Evolutionary conservation across 2,888 invertebrate genomes (phyloP).

Genomic region (Calameuta idolon): DNA sequence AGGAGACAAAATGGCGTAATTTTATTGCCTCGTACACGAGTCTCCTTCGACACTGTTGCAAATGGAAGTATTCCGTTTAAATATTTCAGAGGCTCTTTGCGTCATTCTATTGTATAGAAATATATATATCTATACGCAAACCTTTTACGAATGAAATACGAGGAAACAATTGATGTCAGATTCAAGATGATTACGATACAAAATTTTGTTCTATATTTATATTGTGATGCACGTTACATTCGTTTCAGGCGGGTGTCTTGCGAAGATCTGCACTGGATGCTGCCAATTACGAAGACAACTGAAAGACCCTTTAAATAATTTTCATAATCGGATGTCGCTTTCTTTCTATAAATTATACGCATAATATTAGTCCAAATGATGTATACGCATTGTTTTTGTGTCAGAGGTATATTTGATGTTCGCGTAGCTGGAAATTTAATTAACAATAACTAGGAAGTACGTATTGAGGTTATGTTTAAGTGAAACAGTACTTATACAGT

Average conservation of each 20-base stretch:
- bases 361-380: slow-evolving; percentile 13
- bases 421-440: not conserved
- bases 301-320: slow-evolving; percentile 25
- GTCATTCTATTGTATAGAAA: slow-evolving; percentile 4
- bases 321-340: slow-evolving; percentile 28
- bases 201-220: slow-evolving; percentile 1
- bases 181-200: not conserved
- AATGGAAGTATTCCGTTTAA: not conserved
- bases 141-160: not conserved
- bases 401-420: not conserved
- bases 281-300: slow-evolving; percentile 39
- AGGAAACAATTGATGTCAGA: not conserved
- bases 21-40: not conserved
- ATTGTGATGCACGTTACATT: not conserved
- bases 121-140: not conserved
- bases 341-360: slow-evolving; percentile 23
- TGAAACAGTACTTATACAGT: not conserved
- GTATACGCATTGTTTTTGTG: not conserved
- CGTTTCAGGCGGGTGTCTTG: slow-evolving; percentile 42
- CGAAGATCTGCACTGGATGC: slow-evolving; percentile 32
- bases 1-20: not conserved
- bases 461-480: not conserved
- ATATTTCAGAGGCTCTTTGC: slow-evolving; percentile 5
- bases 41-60: not conserved
- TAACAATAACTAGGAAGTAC: not conserved